Evolutionary conservation across 2,888 invertebrate genomes (phyloP).

Genomic region (Pollenia labialis): DNA sequence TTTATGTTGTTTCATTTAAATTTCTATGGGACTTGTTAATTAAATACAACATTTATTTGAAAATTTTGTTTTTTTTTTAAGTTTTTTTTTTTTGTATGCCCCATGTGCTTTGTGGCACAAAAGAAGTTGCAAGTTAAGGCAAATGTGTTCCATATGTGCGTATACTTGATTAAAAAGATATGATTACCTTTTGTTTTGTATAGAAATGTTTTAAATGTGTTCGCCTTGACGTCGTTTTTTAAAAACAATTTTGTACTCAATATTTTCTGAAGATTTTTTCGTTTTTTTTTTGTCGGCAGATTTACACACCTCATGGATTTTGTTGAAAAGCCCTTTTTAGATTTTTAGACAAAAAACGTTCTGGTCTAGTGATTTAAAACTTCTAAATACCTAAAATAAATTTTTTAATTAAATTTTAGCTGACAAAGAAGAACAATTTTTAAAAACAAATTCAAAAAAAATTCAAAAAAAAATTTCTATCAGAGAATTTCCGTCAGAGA

Average conservation of each 20-base stretch:
- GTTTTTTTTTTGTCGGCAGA: constrained; percentile 23
- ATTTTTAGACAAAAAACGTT: background rate
- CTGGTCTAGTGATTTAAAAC: constrained; percentile 52
- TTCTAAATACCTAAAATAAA: constrained; percentile 12
- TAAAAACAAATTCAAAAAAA: background rate
- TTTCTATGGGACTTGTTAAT: too few species aligned
- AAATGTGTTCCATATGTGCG: constrained; percentile 58
- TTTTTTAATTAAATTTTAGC: constrained; percentile 40
- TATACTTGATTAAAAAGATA: constrained; percentile 58
- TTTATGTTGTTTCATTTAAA: too few species aligned
- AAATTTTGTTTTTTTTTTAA: background rate
- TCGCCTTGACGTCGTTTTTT: constrained; percentile 51
- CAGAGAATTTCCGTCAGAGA: background rate
- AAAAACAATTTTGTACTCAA: constrained; percentile 1
- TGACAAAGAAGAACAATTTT: background rate
- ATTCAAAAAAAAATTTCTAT: background rate
- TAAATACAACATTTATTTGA: background rate
- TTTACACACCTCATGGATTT: constrained; percentile 27
- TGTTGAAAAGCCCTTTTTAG: background rate
- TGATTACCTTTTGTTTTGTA: constrained; percentile 65
- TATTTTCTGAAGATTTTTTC: background rate
- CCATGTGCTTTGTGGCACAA: constrained; percentile 15
- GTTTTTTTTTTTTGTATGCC: background rate
- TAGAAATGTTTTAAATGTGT: background rate
- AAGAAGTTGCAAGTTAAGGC: constrained; percentile 38